Evolutionary conservation across 2,888 invertebrate species (phyloP).

Genomic region (Zele albiditarsus): DNA sequence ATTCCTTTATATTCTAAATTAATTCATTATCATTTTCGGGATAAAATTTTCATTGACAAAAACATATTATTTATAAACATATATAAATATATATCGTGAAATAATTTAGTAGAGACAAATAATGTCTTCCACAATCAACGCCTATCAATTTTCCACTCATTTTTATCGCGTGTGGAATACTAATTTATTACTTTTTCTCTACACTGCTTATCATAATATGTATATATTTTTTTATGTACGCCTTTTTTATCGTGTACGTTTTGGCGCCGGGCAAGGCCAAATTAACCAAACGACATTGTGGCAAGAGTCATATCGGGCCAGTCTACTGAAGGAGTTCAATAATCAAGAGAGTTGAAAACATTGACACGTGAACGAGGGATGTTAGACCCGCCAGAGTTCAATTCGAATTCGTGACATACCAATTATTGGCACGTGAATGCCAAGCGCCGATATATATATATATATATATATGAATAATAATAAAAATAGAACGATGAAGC

Average conservation of each 20-base stretch:
- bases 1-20: background rate
- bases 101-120: background rate
- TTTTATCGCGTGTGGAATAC: background rate
- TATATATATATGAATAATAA: conserved; percentile 12
- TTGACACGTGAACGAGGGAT: conserved; percentile 58
- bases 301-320: conserved; percentile 42
- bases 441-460: conserved; percentile 18
- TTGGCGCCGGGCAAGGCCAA: conserved; percentile 31
- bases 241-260: background rate
- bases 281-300: conserved; percentile 10
- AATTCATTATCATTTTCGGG: background rate
- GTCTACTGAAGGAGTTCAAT: conserved; percentile 24
- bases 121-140: background rate
- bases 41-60: background rate
- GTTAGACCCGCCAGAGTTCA: conserved; percentile 39
- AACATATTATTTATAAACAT: background rate
- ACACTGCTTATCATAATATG: background rate
- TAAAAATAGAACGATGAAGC: conserved; percentile 30
- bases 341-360: conserved; percentile 44
- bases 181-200: background rate
- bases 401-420: conserved; percentile 48
- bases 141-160: background rate
- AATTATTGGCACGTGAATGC: conserved; percentile 5
- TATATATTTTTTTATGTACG: background rate
- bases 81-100: background rate